Evolutionary conservation across 2,113 vertebrate genomes (phyloP).

Genomic region (Cryptomyrus ogoouensis): DNA sequence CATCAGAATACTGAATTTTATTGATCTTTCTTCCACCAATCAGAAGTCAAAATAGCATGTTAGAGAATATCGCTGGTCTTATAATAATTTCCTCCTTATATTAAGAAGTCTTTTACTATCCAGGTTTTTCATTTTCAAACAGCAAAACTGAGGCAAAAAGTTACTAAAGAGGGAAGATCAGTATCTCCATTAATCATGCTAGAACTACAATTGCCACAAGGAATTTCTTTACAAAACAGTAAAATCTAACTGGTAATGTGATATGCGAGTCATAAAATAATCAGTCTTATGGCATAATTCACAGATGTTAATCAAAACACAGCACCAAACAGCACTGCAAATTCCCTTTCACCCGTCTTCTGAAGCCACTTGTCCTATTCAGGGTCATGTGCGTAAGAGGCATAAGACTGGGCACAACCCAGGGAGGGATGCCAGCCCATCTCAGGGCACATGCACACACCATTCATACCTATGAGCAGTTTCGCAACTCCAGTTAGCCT

Average conservation of each 20-base stretch:
- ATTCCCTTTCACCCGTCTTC: not conserved
- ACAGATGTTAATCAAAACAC: not conserved
- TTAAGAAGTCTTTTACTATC: not conserved
- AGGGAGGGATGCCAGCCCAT: no score
- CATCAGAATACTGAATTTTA: not conserved
- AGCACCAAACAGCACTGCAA: not conserved
- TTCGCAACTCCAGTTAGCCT: no score
- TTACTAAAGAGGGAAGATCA: not conserved
- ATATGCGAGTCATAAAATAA: not conserved
- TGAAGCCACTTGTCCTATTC: no score
- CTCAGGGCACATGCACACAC: no score
- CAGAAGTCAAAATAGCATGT: not conserved
- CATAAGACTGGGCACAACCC: no score
- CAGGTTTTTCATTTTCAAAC: not conserved
- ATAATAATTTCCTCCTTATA: not conserved
- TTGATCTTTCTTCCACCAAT: not conserved
- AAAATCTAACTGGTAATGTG: not conserved
- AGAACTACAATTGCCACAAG: not conserved
- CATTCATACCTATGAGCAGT: no score
- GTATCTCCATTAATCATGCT: not conserved
- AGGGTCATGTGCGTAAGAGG: no score
- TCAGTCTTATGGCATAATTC: not conserved
- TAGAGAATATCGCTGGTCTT: not conserved
- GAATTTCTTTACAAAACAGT: not conserved
- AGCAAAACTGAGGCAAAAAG: not conserved